Base-by-base conservation (phyloP, 2,888 invertebrate species). In the Acleris sparsana region DNA sequence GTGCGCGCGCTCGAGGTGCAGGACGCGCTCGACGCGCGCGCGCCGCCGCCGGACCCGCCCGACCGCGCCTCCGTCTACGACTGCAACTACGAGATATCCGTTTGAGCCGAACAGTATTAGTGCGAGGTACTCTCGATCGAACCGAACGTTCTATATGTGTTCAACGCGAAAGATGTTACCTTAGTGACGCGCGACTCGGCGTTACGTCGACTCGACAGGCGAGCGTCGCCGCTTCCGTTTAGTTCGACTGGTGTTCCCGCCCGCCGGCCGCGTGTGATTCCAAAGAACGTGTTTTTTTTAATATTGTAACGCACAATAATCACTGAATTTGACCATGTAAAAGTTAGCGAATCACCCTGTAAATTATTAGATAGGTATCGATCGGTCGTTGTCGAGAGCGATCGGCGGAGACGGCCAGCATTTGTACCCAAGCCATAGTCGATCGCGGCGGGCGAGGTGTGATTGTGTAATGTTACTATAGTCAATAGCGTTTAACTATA, bases 1-100 rank as follows among this genome's bases (percentile, higher is more conserved):
- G 97, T 97, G 68, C 94, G 97, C 74, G 97, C 97, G 53, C 93
- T 97, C 39, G 97, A 97, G 88, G 97, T 97, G 94, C 96, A 97
- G 73, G 97, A 97, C 88, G 95, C 96, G 65, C 95, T 97, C 83
- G 98, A 98, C 83, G 95, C 97, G 93, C 94, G 95, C 82, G 88
- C 94, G 76, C 79, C 88, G 80, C 80, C 89, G 77, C 73, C 88
- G 81, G 73, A 84, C 63, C 88, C 96, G 17, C 96, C 97, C 58
- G 97, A 97, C 87, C 95, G 97, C 78, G 96, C 96, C 79, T 97
- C 97, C 88, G 96, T 97, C 74, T 98, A 98, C 90, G 97, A 98
- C 89, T 97, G 97, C 96, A 98, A 97, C 93, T 97, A 98, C 90
- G 98, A 98, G 92, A 98, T 98, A 93, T 97, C 97, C 76, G 97